These are phyloP conservation scores for Agrotis exclamationis DNA, from an alignment of 2,888 invertebrate genomes.

Conservation along the genomic window DNA sequence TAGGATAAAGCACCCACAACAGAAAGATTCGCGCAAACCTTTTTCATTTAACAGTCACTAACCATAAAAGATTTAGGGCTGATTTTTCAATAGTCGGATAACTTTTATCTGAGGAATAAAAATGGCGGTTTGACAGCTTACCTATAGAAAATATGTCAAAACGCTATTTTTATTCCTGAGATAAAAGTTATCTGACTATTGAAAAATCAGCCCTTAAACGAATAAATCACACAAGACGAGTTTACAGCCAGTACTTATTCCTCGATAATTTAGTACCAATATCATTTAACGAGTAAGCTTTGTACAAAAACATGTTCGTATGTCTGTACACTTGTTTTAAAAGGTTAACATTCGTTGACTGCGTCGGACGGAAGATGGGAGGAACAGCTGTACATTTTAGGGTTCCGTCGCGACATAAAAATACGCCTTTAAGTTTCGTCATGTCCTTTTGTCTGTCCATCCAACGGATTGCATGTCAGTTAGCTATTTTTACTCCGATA, in stretches of 20 bases:
- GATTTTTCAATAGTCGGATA: too few relatives aligned
- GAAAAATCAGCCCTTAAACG: too few relatives aligned
- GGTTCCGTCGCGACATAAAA: background rate
- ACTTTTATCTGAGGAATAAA: too few relatives aligned
- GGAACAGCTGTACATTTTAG: background rate
- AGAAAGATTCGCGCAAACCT: background rate
- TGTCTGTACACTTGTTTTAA: slow-evolving; percentile 4
- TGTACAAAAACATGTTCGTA: background rate
- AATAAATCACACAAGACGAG: slow-evolving; percentile 9
- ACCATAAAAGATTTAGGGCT: background rate
- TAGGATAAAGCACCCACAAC: background rate
- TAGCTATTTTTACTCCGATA: background rate
- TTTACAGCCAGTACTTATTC: background rate
- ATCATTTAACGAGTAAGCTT: background rate
- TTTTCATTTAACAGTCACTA: background rate
- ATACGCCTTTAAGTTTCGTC: background rate
- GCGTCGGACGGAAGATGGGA: background rate
- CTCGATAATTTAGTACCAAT: slow-evolving; percentile 18
- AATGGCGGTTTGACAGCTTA: too few relatives aligned
- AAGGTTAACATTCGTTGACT: slow-evolving; percentile 20
- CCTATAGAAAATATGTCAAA: too few relatives aligned
- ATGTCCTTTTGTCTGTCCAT: background rate
- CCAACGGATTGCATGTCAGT: background rate
- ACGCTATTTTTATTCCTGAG: too few relatives aligned
- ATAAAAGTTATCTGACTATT: too few relatives aligned